Evolutionary conservation across 2,113 vertebrate species (phyloP), one percentile per base, ranked within the genome.

Genomic region (Tragulus kanchil): DNA sequence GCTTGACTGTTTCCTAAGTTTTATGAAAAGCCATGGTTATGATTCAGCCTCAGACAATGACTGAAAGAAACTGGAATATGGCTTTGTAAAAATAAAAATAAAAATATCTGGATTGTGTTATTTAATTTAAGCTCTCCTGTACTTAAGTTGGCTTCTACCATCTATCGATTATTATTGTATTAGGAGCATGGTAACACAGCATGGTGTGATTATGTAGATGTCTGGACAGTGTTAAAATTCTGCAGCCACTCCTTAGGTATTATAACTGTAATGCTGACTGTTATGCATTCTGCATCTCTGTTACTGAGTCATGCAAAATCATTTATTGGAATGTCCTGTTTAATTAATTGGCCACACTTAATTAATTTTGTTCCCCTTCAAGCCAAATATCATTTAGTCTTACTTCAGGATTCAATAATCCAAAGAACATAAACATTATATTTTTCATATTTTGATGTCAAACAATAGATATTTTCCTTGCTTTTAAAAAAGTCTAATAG

Each of bases 41-140:
- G 78, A 84, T 73, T 88, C 89, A 95, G 83, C 19, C 15, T 48
- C 58, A 54, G 52, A 82, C 56, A 89, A 96, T 64, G 61, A 96
- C 21, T 59, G 48, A 58, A 86, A 83, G 71, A 95, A 83, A 93
- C 91, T 17, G 0, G 42, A 95, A 67, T 58, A 36, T 52, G 45
- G 52, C 16, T 95, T 97, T 89, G 71, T 86, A 56, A n/a, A 85
- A 75, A 69, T 89, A 79, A 73, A 45, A 56, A 42, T 15, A 71
- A 78, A 77, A 42, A 36, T 36, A 36, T 42, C n/a, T 26, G 54
- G 23, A 19, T 71, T 79, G 42, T 45, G 23, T 85, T 77, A 61
- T 88, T 90, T 95, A 64, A 77, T 86, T 89, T 36, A 65, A 89
- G 19, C 77, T 85, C 84, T 26, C 62, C 54, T 19, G 50, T 17